A percentile compares a stretch with the other conserved stretches of the same genome.
Conservation (phyloP, 2,113 vertebrate species). For the Fregetta grallaria region DNA sequence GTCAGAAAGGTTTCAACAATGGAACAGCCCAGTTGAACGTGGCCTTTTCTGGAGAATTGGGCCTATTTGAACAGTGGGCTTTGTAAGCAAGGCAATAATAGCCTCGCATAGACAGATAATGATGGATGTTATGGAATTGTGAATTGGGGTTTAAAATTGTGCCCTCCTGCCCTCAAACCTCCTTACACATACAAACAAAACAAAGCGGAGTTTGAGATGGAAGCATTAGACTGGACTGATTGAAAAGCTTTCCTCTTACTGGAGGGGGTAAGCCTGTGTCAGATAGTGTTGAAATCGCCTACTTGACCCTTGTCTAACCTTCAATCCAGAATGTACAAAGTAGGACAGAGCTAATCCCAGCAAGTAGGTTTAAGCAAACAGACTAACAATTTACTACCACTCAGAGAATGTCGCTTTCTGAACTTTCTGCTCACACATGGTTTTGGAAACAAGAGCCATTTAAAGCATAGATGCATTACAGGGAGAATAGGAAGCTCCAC, state of each 20-base stretch:
- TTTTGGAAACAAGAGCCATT: conserved; percentile 4
- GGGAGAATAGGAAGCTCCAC: neutral
- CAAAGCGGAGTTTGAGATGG: conserved; percentile 59
- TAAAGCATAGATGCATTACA: neutral
- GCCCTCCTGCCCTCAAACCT: conserved; percentile 61
- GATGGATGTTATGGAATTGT: conserved; percentile 65
- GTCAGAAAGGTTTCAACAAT: neutral
- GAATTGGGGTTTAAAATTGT: conserved; percentile 62
- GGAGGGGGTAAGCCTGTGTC: conserved; percentile 56
- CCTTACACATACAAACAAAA: conserved; percentile 68
- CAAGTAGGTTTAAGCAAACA: conserved; percentile 77
- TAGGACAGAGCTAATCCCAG: conserved; percentile 72
- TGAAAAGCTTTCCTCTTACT: conserved; percentile 56
- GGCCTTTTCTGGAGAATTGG: neutral
- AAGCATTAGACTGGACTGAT: conserved; percentile 26
- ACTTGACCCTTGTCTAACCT: conserved; percentile 78
- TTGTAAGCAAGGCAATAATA: conserved; percentile 28
- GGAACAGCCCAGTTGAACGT: neutral
- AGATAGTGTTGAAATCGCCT: conserved; percentile 75
- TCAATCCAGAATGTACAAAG: conserved; percentile 61
- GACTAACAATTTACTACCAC: neutral
- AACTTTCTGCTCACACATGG: neutral
- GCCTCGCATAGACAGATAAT: conserved; percentile 51
- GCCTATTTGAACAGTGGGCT: conserved; percentile 61
- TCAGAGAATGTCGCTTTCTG: neutral